Percentiles rank a stretch among this genome's conserved stretches.
Evolutionary conservation across 2,113 vertebrate species (phyloP).

Genomic region (Varanus salvator): DNA sequence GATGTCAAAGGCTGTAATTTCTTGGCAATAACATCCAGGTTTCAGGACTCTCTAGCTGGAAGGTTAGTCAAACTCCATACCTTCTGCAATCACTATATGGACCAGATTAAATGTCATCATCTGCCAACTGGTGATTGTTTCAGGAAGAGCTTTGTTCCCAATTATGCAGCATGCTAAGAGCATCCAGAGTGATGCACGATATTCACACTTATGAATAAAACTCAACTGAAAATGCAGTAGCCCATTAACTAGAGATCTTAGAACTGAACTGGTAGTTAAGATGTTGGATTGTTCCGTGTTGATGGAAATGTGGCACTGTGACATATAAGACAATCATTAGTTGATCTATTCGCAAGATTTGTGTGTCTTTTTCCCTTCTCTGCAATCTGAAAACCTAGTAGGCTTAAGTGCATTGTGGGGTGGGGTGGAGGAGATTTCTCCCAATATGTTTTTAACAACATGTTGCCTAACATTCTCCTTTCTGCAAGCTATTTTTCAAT

Average conservation of each 20-base stretch:
- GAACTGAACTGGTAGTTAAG: neutral
- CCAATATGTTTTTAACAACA: too few relatives aligned
- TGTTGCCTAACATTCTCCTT: too few relatives aligned
- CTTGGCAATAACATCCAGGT: neutral
- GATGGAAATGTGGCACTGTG: neutral
- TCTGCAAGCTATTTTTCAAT: too few relatives aligned
- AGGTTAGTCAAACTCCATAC: neutral
- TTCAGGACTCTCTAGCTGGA: neutral
- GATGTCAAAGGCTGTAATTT: neutral
- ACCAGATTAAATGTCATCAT: neutral
- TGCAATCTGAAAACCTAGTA: neutral
- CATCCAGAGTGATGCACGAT: neutral
- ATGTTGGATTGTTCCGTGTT: neutral
- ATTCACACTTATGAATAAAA: neutral
- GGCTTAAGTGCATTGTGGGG: too few relatives aligned
- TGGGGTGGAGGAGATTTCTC: too few relatives aligned
- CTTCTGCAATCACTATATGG: neutral
- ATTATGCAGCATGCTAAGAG: neutral
- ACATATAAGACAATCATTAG: neutral
- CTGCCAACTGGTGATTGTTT: conserved; percentile 7
- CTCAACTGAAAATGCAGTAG: neutral
- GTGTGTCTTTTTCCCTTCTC: neutral
- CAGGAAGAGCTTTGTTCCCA: neutral
- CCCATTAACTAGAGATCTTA: neutral
- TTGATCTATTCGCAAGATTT: neutral